Percentiles rank a stretch among this genome's conserved stretches.
Evolutionary conservation across 2,797 vertebrate species (phyloP).

Genomic region (Macrochelys suwanniensis): DNA sequence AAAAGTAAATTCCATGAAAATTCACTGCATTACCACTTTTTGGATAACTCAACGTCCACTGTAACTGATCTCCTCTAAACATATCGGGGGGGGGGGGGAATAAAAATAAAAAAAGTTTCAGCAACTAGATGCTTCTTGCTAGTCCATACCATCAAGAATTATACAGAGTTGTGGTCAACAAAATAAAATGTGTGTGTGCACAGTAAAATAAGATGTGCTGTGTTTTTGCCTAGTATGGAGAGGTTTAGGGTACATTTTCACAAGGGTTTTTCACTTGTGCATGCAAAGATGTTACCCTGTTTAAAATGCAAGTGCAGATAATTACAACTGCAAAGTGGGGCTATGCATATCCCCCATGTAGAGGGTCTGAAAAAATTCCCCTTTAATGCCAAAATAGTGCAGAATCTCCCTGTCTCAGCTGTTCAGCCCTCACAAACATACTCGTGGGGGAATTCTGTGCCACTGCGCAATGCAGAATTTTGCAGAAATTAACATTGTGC

Average conservation of each 20-base stretch:
- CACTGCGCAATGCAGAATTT: no score
- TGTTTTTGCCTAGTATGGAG: background rate
- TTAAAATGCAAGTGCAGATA: background rate
- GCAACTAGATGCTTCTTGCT: background rate
- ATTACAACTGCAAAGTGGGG: background rate
- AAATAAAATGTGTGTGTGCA: background rate
- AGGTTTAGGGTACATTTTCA: background rate
- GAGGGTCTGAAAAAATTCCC: background rate
- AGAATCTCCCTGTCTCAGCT: background rate
- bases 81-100: background rate
- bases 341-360: background rate
- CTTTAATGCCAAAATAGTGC: background rate
- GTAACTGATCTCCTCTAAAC: background rate
- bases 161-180: background rate
- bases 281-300: background rate
- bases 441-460: no score
- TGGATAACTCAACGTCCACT: background rate
- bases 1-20: background rate
- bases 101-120: background rate
- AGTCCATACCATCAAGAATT: background rate
- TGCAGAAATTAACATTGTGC: no score
- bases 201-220: background rate
- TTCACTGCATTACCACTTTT: background rate
- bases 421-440: fast-evolving
- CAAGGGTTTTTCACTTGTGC: background rate